Percentiles rank a stretch among this genome's conserved stretches.
These are phyloP conservation scores for Oryzaephilus surinamensis DNA, from an alignment of 1,140 invertebrate species.

Conservation along the genomic window DNA sequence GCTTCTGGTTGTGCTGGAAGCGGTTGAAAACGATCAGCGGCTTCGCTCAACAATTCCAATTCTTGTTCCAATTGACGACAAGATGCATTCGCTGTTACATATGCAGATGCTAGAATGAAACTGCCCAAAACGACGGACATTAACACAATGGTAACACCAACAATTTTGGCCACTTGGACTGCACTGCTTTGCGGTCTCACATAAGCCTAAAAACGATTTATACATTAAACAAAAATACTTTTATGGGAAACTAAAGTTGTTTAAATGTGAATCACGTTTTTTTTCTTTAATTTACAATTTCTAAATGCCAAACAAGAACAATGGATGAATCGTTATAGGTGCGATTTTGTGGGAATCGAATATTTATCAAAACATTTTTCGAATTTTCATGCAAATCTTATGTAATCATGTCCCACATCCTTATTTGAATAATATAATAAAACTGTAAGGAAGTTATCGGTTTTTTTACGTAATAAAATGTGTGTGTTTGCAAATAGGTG, in stretches of 20 bases:
- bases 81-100: conserved; percentile 62
- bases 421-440: too few relatives aligned
- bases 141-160: conserved; percentile 63
- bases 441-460: too few relatives aligned
- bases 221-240: too few relatives aligned
- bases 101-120: conserved; percentile 69
- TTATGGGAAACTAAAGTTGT: background rate
- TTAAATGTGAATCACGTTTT: background rate
- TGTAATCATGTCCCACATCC: too few relatives aligned
- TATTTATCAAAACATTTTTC: too few relatives aligned
- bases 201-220: conserved; percentile 56
- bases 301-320: background rate
- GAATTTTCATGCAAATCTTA: too few relatives aligned
- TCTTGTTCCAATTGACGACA: conserved; percentile 59
- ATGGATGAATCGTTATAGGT: too few relatives aligned
- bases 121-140: conserved; percentile 65
- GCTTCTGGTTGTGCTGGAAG: conserved; percentile 39
- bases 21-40: conserved; percentile 33
- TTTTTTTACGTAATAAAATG: too few relatives aligned
- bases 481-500: too few relatives aligned
- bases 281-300: conserved; percentile 4
- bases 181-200: conserved; percentile 56
- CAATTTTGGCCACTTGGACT: conserved; percentile 71
- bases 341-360: too few relatives aligned
- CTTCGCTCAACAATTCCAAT: conserved; percentile 51